phyloP scores from a whole-genome alignment of 23 tunicate genomes.

The Halocynthia aurantium region DNA sequence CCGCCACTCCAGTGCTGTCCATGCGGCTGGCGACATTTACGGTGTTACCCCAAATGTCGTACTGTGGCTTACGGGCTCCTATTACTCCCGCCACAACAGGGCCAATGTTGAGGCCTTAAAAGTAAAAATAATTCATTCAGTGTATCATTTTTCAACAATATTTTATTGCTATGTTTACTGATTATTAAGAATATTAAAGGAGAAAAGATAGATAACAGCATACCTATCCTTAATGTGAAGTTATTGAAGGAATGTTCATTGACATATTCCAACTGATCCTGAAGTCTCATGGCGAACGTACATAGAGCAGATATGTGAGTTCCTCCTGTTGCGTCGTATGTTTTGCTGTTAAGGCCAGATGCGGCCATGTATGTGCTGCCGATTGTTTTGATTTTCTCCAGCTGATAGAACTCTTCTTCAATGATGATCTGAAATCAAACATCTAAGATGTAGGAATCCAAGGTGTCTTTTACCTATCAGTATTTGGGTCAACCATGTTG shows the following conservation, averaged over 20 bases:
- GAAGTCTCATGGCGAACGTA: conserved; percentile 80
- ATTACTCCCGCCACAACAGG: conserved; percentile 54
- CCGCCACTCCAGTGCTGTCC: conserved; percentile 93
- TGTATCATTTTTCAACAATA: neutral
- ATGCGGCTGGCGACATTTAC: conserved; percentile 91
- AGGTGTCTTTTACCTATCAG: neutral
- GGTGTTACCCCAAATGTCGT: conserved; percentile 84
- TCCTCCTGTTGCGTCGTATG: conserved; percentile 52
- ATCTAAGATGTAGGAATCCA: no score
- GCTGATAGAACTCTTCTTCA: conserved; percentile 76
- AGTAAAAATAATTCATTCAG: neutral
- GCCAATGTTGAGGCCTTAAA: conserved; percentile 65
- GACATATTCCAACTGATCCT: conserved; percentile 78
- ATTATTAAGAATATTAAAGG: neutral
- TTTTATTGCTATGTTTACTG: neutral
- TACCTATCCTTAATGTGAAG: conserved; percentile 57
- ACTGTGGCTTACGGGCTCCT: conserved; percentile 66
- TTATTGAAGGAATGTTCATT: conserved; percentile 40
- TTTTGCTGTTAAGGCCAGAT: conserved; percentile 61
- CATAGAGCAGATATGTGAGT: conserved; percentile 39
- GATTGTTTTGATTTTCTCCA: conserved; percentile 94
- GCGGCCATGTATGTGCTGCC: conserved; percentile 98
- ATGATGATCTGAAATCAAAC: conserved; percentile 53
- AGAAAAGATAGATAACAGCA: neutral
- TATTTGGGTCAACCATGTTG: neutral